Evolutionary conservation across 2,888 invertebrate genomes (phyloP), one percentile per base, ranked within the genome.

Genomic region (Steromphala cineraria): DNA sequence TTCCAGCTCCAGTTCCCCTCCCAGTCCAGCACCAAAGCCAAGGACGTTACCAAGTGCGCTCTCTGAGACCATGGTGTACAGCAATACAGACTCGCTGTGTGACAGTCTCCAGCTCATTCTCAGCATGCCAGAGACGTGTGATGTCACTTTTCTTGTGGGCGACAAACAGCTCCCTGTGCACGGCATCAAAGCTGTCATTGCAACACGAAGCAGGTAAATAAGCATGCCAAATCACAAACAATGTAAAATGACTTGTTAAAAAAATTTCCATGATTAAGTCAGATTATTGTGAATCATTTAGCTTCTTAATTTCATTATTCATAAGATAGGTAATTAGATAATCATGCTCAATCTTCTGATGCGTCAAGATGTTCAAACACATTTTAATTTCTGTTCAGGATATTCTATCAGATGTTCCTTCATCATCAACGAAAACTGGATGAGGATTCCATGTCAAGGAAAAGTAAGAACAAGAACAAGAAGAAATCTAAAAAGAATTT

Each of bases 121-220:
- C 19, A 19, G 40, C 19, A 71, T 71, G 71, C 71, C 40, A 19
- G 71, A 71, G 15, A 10, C 40, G 71, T 71, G 71, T 71, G 40
- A 71, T 40, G 71, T 71, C 40, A 71, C 71, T n/a, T 71, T 71
- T 40, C 71, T 71, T n/a, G 71, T 40, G 19, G 71, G 71, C 3
- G 2, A 71, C 36, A 17, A 36, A 3, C 71, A 71, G 40, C 36
- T 71, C 40, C 71, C 71, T 17, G 71, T 40, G 19, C 71, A 71
- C 40, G 71, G 71, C 19, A 24, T 71, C 7, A 71, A 36, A 19
- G 71, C 71, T 19, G 36, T 71, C 15, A 28, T 71, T 31, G 71
- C 71, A 17, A 71, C 71, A 8, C 36, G 71, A n/a, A 71, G 71
- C 71, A 71, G 71, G 71, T 71, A 71, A 10, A 46, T 46, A 46